A percentile compares a stretch with the other conserved stretches of the same genome.
Evolutionary conservation across 2,888 invertebrate species (phyloP).

Genomic region (Caenorhabditis sp.): DNA sequence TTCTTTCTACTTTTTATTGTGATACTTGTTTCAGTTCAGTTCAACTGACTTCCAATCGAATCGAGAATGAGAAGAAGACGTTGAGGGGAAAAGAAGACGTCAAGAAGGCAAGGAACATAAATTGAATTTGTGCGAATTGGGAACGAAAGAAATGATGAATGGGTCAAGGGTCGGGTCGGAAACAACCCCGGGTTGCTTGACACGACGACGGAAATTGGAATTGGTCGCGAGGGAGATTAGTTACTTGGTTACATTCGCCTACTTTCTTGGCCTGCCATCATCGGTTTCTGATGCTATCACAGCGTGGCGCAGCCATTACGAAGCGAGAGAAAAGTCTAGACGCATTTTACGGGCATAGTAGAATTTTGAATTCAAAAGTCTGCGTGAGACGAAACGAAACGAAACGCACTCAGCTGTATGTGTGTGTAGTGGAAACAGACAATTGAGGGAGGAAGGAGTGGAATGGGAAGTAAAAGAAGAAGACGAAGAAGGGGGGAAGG

Average conservation of each 20-base stretch:
- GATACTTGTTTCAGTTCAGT: constrained; percentile 46
- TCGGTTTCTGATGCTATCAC: not conserved
- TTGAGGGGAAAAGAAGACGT: constrained; percentile 4
- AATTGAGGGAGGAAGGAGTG: constrained; percentile 2
- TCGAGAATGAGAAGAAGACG: not conserved
- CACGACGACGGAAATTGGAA: constrained; percentile 23
- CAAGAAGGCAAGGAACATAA: constrained; percentile 21
- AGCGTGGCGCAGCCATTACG: not conserved
- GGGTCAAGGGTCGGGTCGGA: not conserved
- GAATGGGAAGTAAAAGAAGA: no score
- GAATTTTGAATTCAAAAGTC: constrained; percentile 45
- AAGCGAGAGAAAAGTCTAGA: constrained; percentile 24
- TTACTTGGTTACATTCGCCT: constrained; percentile 6
- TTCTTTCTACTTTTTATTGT: constrained; percentile 16
- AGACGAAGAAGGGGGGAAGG: no score
- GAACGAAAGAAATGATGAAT: constrained; percentile 3
- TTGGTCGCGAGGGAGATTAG: constrained; percentile 6
- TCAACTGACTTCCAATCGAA: constrained; percentile 28
- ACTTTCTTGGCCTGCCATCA: not conserved
- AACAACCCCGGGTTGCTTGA: no score
- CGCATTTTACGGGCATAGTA: constrained; percentile 20
- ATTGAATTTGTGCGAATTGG: constrained; percentile 26
- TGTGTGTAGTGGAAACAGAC: constrained; percentile 33
- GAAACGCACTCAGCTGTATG: constrained; percentile 44
- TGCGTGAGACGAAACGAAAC: constrained; percentile 38